These are phyloP conservation scores for Marcusenius ussheri DNA, from an alignment of 2,113 vertebrate species.

Conservation along the genomic window DNA sequence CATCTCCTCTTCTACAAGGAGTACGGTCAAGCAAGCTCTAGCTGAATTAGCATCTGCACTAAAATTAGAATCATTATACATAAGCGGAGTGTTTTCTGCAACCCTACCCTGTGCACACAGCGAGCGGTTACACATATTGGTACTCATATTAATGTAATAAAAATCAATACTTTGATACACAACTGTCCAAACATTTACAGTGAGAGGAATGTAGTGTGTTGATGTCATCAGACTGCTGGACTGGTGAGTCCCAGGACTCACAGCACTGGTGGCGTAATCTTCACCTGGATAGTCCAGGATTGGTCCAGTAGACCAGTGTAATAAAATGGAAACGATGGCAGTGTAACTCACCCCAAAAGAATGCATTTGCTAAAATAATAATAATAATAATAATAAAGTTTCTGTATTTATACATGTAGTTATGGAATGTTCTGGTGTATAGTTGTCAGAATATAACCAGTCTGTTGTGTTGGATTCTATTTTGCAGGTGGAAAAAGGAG, in stretches of 20 bases:
- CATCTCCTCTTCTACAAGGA: neutral
- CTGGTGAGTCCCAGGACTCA: neutral
- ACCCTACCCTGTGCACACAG: neutral
- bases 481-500: neutral
- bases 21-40: neutral
- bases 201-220: slow-evolving; percentile 2
- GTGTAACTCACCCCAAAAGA: neutral
- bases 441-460: neutral
- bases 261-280: neutral
- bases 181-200: neutral
- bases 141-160: neutral
- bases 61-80: neutral
- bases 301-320: neutral
- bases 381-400: neutral
- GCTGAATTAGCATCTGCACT: neutral
- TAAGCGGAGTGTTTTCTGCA: neutral
- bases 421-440: neutral
- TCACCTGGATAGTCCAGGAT: neutral
- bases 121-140: neutral
- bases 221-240: neutral
- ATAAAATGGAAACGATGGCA: neutral
- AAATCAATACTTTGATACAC: neutral
- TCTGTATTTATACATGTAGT: neutral
- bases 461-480: neutral
- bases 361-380: neutral